These are phyloP conservation scores for Lingula anatina DNA, from an alignment of 2,888 invertebrate genomes.

Conservation along the genomic window DNA sequence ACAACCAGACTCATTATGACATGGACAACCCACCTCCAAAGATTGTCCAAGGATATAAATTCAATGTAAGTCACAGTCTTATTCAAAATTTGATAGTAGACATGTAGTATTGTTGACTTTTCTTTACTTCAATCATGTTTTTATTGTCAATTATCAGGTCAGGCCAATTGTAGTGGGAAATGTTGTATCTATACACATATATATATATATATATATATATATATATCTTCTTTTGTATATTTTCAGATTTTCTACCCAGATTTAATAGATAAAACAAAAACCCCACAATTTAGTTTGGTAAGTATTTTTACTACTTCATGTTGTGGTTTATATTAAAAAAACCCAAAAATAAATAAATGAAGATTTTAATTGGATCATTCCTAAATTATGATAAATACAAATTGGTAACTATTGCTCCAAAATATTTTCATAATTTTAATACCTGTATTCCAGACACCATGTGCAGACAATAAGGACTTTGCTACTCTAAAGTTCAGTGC, in stretches of 20 bases:
- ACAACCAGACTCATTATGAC: slow-evolving; percentile 99
- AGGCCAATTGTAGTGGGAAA: no score
- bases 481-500: slow-evolving; percentile 90
- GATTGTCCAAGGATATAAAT: slow-evolving; percentile 99
- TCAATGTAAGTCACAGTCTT: slow-evolving; percentile 63
- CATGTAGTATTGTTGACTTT: background rate
- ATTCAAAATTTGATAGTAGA: background rate
- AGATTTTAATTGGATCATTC: background rate
- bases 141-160: no score
- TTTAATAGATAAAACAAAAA: slow-evolving; percentile 82
- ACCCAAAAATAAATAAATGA: slow-evolving; percentile 2
- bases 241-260: slow-evolving; percentile 93
- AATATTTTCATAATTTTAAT: background rate
- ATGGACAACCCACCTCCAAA: slow-evolving; percentile 99
- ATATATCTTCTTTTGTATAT: no score
- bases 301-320: slow-evolving; percentile 32
- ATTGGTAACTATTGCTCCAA: background rate
- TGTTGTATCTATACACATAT: no score
- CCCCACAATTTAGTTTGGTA: slow-evolving; percentile 89
- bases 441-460: slow-evolving; percentile 65
- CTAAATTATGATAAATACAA: background rate
- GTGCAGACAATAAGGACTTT: slow-evolving; percentile 89
- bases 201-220: no score
- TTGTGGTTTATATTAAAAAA: background rate
- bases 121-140: background rate